Conservation (phyloP, 2,797 vertebrate genomes). For the Sebastes goodei region DNA sequence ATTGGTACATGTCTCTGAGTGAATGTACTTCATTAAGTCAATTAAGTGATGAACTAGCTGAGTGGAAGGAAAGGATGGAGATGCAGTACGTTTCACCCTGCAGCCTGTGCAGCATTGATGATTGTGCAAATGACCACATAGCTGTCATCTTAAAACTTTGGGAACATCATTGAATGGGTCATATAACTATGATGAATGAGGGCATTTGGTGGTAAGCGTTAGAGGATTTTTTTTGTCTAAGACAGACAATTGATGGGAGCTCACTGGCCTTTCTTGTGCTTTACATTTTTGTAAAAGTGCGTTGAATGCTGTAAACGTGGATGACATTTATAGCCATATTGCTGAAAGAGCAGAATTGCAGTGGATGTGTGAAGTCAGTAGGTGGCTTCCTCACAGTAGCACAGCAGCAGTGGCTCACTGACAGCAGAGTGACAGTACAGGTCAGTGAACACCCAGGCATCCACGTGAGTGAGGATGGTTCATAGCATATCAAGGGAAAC, state of each 20-base stretch:
- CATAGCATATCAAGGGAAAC: constrained; percentile 45
- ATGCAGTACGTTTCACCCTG: constrained; percentile 28
- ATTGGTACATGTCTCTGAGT: constrained; percentile 39
- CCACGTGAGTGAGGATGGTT: constrained; percentile 48
- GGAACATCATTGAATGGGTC: constrained; percentile 16
- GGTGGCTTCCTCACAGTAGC: constrained; percentile 40
- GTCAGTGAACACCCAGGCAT: constrained; percentile 36
- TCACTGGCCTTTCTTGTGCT: background rate
- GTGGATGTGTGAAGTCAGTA: constrained; percentile 29
- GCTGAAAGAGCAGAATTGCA: constrained; percentile 18
- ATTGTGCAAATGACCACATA: constrained; percentile 33
- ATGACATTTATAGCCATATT: background rate
- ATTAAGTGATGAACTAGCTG: constrained; percentile 66
- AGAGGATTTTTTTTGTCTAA: background rate
- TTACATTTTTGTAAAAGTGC: background rate
- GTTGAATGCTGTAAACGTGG: background rate
- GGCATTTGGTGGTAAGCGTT: constrained; percentile 7
- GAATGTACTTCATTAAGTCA: constrained; percentile 66
- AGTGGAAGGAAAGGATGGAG: constrained; percentile 49
- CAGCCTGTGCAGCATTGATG: constrained; percentile 30
- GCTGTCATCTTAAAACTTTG: constrained; percentile 44
- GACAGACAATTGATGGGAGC: background rate
- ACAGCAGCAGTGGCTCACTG: constrained; percentile 34
- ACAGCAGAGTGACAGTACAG: constrained; percentile 50
- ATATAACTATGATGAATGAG: background rate